Evolutionary conservation across 2,888 invertebrate genomes (phyloP).

Genomic region (Polydrusus tereticollis): DNA sequence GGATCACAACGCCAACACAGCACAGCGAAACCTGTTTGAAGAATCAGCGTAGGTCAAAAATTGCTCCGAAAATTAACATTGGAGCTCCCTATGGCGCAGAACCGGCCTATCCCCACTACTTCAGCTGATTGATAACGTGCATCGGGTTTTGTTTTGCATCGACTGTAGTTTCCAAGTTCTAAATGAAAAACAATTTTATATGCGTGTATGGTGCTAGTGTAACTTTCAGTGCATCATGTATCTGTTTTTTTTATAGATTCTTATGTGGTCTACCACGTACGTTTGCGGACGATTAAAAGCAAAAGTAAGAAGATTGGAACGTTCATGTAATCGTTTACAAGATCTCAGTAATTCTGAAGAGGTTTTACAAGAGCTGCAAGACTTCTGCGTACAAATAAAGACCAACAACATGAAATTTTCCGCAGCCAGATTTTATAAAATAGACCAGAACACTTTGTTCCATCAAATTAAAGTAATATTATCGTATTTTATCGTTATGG

Average conservation of each 20-base stretch:
- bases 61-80: too few relatives aligned
- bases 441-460: constrained; percentile 6
- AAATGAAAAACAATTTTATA: too few relatives aligned
- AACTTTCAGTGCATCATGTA: neutral
- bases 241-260: neutral
- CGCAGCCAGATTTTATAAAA: constrained; percentile 14
- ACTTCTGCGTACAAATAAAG: constrained; percentile 12
- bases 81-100: too few relatives aligned
- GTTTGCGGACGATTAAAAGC: neutral
- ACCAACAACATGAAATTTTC: neutral
- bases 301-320: neutral
- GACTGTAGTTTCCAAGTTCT: too few relatives aligned
- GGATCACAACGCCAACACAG: too few relatives aligned
- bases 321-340: neutral
- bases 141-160: too few relatives aligned
- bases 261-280: constrained; percentile 20
- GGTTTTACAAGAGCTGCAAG: neutral
- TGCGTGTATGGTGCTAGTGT: too few relatives aligned
- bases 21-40: too few relatives aligned
- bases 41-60: too few relatives aligned
- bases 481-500: constrained; percentile 24
- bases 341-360: neutral
- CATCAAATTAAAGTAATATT: constrained; percentile 1
- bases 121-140: too few relatives aligned
- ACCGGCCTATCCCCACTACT: too few relatives aligned